These are phyloP conservation scores for Psophia crepitans DNA, from an alignment of 2,113 vertebrate species.

Conservation along the genomic window DNA sequence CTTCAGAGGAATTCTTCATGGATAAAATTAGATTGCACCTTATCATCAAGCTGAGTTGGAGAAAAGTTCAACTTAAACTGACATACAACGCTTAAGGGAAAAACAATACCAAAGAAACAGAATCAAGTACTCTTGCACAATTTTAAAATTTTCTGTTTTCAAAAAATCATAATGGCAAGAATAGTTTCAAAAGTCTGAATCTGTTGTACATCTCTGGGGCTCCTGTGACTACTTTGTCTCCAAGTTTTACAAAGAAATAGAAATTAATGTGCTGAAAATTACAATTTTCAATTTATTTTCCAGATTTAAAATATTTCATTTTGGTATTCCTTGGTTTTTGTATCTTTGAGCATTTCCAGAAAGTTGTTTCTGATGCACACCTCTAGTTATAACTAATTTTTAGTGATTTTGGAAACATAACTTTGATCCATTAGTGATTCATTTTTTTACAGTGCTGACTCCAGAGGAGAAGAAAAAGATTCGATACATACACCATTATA, in stretches of 20 bases:
- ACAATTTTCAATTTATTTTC: background rate
- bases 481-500: background rate
- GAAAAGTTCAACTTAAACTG: background rate
- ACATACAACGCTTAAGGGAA: background rate
- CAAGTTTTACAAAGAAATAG: background rate
- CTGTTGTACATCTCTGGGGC: background rate
- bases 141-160: background rate
- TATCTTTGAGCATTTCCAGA: background rate
- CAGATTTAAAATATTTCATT: background rate
- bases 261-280: background rate
- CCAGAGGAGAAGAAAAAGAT: background rate
- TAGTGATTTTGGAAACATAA: background rate
- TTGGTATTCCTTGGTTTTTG: background rate
- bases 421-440: background rate
- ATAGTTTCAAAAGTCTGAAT: background rate
- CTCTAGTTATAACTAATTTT: background rate
- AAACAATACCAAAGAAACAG: background rate
- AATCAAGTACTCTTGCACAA: background rate
- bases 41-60: background rate
- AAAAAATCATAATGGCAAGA: background rate
- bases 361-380: background rate
- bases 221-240: background rate
- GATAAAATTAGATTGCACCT: background rate
- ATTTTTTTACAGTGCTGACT: background rate
- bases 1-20: background rate